A percentile compares a stretch with the other conserved stretches of the same genome.
These are phyloP conservation scores for Megaleporinus macrocephalus DNA, from an alignment of 2,113 vertebrate genomes.

Conservation along the genomic window DNA sequence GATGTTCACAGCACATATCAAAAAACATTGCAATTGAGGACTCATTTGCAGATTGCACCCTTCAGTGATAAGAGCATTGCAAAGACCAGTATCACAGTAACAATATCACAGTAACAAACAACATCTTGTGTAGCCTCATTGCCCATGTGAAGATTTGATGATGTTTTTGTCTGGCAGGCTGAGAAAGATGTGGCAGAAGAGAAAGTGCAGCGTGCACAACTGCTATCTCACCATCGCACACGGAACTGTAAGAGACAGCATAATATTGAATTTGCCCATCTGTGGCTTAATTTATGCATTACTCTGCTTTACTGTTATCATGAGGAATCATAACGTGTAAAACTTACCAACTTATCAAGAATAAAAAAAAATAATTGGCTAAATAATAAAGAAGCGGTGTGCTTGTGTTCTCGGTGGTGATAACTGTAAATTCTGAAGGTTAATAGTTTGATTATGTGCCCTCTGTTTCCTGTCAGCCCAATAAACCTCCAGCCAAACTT, in stretches of 20 bases:
- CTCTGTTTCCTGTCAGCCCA: constrained; percentile 60
- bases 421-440: not conserved
- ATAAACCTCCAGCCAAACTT: constrained; percentile 70
- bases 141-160: not conserved
- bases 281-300: not conserved
- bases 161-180: constrained; percentile 62
- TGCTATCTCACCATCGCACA: constrained; percentile 80
- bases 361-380: no score
- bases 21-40: no score
- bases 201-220: constrained; percentile 75
- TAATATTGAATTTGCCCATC: not conserved
- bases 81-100: no score
- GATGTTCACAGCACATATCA: no score
- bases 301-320: not conserved
- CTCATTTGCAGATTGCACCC: no score
- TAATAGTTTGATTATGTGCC: not conserved
- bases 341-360: no score
- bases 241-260: constrained; percentile 66
- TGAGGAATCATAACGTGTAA: no score
- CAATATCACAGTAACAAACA: no score
- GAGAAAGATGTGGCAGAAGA: constrained; percentile 80
- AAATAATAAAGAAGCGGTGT: no score
- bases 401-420: no score
- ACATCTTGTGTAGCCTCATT: no score
- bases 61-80: no score